phyloP scores from a whole-genome alignment of 2,888 invertebrate genomes.

The Fragum sueziense region DNA sequence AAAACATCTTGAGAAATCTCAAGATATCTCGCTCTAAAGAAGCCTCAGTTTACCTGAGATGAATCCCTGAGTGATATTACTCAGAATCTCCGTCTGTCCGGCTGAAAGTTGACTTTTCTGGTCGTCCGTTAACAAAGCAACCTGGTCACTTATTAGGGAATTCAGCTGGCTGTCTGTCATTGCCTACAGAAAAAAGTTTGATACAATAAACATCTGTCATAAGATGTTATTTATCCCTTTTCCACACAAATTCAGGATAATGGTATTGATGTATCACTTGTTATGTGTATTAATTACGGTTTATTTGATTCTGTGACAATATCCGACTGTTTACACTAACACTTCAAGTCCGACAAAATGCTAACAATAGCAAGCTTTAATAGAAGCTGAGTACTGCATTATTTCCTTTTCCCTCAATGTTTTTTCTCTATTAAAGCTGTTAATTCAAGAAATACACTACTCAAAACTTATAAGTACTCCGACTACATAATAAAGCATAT shows the following conservation, averaged over 20 bases:
- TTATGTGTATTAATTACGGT: background rate
- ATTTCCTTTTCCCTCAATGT: too few relatives aligned
- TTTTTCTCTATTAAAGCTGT: too few relatives aligned
- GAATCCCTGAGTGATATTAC: slow-evolving; percentile 2
- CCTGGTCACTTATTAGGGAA: background rate
- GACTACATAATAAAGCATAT: too few relatives aligned
- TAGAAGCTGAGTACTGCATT: too few relatives aligned
- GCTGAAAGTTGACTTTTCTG: background rate
- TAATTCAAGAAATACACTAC: too few relatives aligned
- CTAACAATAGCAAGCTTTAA: background rate
- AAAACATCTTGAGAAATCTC: background rate
- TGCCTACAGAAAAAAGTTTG: background rate
- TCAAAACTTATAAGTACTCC: too few relatives aligned
- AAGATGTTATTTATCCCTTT: background rate
- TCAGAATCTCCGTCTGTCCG: background rate
- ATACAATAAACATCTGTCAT: background rate
- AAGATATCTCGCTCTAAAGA: background rate
- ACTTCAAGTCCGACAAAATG: too few relatives aligned
- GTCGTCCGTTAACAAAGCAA: background rate
- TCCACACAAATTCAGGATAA: background rate
- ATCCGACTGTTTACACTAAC: background rate
- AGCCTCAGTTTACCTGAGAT: background rate
- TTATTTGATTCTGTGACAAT: background rate
- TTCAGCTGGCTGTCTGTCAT: background rate
- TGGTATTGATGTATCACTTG: too few relatives aligned